Evolutionary conservation across 2,113 vertebrate genomes (phyloP).

Genomic region (Poeciliopsis prolifica): DNA sequence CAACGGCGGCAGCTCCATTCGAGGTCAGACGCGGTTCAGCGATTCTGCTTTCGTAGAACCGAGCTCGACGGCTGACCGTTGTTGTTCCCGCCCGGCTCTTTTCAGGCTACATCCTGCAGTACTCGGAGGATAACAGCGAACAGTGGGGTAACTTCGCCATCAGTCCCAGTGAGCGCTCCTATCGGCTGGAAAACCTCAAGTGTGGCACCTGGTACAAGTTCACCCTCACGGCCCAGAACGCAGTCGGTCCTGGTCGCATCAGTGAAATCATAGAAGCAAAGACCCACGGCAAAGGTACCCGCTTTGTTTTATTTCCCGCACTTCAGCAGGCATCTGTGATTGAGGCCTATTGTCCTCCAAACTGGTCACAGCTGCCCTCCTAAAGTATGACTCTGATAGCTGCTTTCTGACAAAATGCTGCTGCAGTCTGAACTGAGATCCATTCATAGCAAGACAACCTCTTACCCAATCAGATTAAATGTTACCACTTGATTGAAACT

Average conservation of each 20-base stretch:
- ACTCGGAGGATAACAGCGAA: conserved; percentile 98
- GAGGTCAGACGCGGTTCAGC: conserved; percentile 82
- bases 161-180: conserved; percentile 95
- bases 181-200: conserved; percentile 92
- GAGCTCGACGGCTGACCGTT: not conserved
- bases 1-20: conserved; percentile 96
- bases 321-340: not conserved
- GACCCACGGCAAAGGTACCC: conserved; percentile 93
- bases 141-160: conserved; percentile 97
- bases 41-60: not conserved
- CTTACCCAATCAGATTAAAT: not conserved
- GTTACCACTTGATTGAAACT: not conserved
- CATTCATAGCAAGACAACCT: too few species aligned
- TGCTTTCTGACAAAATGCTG: not conserved
- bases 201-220: conserved; percentile 99
- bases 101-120: conserved; percentile 95
- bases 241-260: conserved; percentile 95
- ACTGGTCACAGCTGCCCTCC: too few species aligned
- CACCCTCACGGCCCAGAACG: conserved; percentile 96
- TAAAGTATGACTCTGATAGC: not conserved
- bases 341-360: not conserved
- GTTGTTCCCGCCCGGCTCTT: not conserved
- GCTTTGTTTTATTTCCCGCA: not conserved
- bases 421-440: not conserved
- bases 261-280: conserved; percentile 99